Percentiles rank a stretch among this genome's conserved stretches.
Conservation (phyloP, 2,888 invertebrate genomes). For the Acanthoscelides obtectus region DNA sequence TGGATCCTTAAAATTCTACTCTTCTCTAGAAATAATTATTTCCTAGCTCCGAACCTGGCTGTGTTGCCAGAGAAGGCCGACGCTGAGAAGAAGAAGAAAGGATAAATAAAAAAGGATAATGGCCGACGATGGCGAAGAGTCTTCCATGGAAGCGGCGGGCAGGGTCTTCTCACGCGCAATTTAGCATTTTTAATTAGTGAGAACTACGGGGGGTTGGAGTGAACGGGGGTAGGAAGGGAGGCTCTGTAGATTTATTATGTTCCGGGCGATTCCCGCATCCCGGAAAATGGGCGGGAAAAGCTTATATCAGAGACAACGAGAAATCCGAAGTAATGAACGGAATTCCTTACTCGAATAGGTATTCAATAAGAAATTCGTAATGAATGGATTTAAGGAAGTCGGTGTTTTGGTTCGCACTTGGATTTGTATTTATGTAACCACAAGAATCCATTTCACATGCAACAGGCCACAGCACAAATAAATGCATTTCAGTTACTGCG, state of each 20-base stretch:
- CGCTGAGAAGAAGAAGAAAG: conserved; percentile 11
- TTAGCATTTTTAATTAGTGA: conserved; percentile 47
- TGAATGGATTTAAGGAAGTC: no score
- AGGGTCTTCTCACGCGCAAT: conserved; percentile 43
- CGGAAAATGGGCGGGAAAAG: background rate
- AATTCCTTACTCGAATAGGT: background rate
- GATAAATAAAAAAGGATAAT: conserved; percentile 21
- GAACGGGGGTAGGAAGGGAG: conserved; percentile 1
- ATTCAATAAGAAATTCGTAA: background rate
- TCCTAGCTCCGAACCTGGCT: background rate
- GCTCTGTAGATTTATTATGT: background rate
- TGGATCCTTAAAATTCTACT: no score
- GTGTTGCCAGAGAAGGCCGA: conserved; percentile 4
- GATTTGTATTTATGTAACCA: no score
- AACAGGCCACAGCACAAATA: no score
- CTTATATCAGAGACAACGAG: background rate
- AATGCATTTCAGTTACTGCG: no score
- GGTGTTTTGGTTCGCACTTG: no score
- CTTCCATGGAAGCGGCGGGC: conserved; percentile 20
- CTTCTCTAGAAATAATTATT: background rate
- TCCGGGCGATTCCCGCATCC: background rate
- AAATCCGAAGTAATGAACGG: background rate
- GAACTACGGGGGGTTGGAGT: conserved; percentile 37
- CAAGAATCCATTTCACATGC: no score
- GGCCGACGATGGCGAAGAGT: conserved; percentile 5